phyloP scores from a whole-genome alignment of 37 sponge, comb jelly and placozoan genomes.

The Spongia lamella region DNA sequence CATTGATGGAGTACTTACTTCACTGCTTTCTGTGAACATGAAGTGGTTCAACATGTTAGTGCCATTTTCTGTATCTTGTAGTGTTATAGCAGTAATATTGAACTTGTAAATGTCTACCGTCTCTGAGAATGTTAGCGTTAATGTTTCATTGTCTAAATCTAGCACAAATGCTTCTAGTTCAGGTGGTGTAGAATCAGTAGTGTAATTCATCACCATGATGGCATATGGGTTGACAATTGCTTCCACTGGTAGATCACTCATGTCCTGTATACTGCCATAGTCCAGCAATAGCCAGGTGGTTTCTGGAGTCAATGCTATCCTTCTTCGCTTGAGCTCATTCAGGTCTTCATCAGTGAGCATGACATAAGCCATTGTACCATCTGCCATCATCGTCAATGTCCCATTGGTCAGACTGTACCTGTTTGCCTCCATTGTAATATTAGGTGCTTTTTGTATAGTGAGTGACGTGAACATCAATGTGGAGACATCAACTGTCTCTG shows the following conservation, averaged over 20 bases:
- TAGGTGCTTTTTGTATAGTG: conserved; percentile 67
- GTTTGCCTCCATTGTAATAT: conserved; percentile 48
- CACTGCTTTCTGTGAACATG: conserved; percentile 55
- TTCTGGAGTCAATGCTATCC: conserved; percentile 60
- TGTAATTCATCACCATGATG: conserved; percentile 44
- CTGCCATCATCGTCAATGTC: conserved; percentile 48
- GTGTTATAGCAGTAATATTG: conserved; percentile 64
- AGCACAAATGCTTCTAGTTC: conserved; percentile 51
- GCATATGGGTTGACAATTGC: conserved; percentile 31
- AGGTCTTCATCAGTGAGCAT: conserved; percentile 69
- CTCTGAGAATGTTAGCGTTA: conserved; percentile 78
- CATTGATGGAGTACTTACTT: conserved; percentile 24
- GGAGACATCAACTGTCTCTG: conserved; percentile 82
- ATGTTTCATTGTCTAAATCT: conserved; percentile 45
- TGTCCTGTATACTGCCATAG: conserved; percentile 71
- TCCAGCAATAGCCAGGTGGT: conserved; percentile 76
- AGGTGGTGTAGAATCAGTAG: conserved; percentile 72
- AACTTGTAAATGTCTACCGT: conserved; percentile 64
- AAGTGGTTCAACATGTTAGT: conserved; percentile 63
- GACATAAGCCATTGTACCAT: conserved; percentile 55
- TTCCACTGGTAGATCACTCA: conserved; percentile 58
- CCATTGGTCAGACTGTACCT: conserved; percentile 76
- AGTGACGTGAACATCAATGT: conserved; percentile 74
- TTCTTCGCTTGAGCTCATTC: conserved; percentile 80
- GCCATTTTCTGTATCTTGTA: conserved; percentile 70